These are phyloP conservation scores for Eriocheir sinensis DNA, from an alignment of 1,140 invertebrate species.

Conservation along the genomic window DNA sequence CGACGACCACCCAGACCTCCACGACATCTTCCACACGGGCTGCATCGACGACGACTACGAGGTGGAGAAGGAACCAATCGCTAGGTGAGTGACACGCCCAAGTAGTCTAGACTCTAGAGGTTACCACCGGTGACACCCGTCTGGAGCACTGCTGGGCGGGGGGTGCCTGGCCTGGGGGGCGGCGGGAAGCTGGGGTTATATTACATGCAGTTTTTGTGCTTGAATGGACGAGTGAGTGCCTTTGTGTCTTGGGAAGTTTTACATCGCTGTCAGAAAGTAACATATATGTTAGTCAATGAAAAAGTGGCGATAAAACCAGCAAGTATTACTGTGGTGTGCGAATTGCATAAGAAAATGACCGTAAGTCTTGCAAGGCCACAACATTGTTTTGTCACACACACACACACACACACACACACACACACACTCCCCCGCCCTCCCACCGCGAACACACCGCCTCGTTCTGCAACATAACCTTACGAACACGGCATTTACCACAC, in stretches of 20 bases:
- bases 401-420: neutral
- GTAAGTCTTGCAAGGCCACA: neutral
- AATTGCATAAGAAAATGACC: neutral
- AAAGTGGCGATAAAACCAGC: neutral
- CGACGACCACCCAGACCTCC: constrained; percentile 67
- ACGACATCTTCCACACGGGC: constrained; percentile 71
- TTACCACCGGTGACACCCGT: too few species aligned
- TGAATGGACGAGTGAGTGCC: too few species aligned
- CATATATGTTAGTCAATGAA: neutral
- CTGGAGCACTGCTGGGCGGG: too few species aligned
- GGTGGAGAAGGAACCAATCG: constrained; percentile 77
- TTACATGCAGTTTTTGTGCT: neutral
- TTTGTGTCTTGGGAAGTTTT: too few species aligned
- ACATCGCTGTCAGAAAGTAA: neutral
- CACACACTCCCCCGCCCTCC: neutral
- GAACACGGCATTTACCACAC: neutral
- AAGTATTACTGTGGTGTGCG: neutral
- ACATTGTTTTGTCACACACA: constrained; percentile 16
- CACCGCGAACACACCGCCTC: neutral
- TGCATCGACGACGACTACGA: constrained; percentile 76
- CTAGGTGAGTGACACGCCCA: constrained; percentile 73
- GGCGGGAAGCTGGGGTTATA: neutral
- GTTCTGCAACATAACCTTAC: constrained; percentile 8
- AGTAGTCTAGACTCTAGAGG: too few species aligned
- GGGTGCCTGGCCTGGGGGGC: too few species aligned